A percentile compares a stretch with the other conserved stretches of the same genome.
These are phyloP conservation scores for Eretmodus cyanostictus DNA, from an alignment of 2,113 vertebrate species.

Conservation along the genomic window DNA sequence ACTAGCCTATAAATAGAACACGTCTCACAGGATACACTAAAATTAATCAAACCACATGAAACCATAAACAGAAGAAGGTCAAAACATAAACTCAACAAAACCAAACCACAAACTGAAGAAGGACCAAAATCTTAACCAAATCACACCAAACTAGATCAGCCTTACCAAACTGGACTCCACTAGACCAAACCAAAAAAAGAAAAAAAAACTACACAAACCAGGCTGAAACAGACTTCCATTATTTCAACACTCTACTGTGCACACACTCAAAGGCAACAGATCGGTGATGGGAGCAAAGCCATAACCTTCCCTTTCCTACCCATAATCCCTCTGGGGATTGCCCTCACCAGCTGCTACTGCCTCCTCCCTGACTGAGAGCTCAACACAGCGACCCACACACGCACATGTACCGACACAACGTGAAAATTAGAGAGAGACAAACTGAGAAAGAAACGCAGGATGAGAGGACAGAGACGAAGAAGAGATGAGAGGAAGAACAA, in stretches of 20 bases:
- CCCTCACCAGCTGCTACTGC: conserved; percentile 49
- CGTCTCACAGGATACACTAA: neutral
- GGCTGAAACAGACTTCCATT: neutral
- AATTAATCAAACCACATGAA: neutral
- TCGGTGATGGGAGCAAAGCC: conserved; percentile 32
- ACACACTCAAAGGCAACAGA: conserved; percentile 33
- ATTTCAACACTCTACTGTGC: neutral
- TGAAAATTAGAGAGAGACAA: neutral
- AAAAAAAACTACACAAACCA: neutral
- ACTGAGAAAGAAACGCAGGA: neutral
- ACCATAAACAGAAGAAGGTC: neutral
- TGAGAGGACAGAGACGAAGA: neutral
- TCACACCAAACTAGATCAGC: neutral
- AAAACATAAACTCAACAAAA: neutral
- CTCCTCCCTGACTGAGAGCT: neutral
- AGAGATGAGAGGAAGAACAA: neutral
- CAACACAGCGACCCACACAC: neutral
- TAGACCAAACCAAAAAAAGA: neutral
- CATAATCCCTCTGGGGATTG: conserved; percentile 51
- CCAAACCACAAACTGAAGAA: neutral
- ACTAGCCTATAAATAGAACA: neutral
- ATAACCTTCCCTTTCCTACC: conserved; percentile 52
- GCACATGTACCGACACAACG: neutral
- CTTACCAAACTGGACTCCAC: neutral
- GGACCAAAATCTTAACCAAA: neutral